Percentiles rank a stretch among this genome's conserved stretches.
Evolutionary conservation across 2,888 invertebrate genomes (phyloP).

Genomic region (Notodromas monacha): DNA sequence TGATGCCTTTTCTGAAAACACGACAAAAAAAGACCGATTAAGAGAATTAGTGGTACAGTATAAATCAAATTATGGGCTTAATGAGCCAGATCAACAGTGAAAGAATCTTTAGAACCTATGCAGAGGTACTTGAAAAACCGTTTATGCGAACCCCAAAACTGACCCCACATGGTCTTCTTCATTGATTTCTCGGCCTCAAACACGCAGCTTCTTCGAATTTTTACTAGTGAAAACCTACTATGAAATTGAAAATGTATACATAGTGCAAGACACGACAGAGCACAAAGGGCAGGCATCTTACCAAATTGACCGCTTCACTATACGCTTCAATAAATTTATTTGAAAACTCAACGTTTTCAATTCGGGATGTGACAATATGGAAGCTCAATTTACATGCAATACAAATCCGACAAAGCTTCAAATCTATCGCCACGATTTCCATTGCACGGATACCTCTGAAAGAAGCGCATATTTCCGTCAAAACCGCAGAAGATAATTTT

Average conservation of each 20-base stretch:
- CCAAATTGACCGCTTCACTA: constrained; percentile 62
- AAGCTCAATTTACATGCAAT: constrained; percentile 94
- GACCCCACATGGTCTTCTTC: constrained; percentile 97
- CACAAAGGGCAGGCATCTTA: constrained; percentile 16
- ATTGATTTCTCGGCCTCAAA: constrained; percentile 75
- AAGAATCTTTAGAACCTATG: constrained; percentile 66
- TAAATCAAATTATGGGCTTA: constrained; percentile 14
- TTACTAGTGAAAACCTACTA: constrained; percentile 90
- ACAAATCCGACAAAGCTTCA: constrained; percentile 95
- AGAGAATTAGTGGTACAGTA: too few species aligned
- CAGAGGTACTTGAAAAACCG: constrained; percentile 95
- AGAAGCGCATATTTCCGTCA: too few species aligned
- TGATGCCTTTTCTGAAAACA: constrained; percentile 34
- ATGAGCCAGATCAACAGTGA: constrained; percentile 22
- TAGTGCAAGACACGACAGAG: not conserved
- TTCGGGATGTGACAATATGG: constrained; percentile 83
- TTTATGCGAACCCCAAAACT: constrained; percentile 98
- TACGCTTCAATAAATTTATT: constrained; percentile 61
- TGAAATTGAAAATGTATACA: constrained; percentile 10
- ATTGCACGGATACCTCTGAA: constrained; percentile 78
- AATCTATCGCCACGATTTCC: constrained; percentile 99
- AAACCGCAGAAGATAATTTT: too few species aligned
- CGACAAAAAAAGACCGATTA: constrained; percentile 6
- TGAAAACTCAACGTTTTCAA: constrained; percentile 71
- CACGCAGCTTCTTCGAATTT: constrained; percentile 65